Percentiles rank a stretch among this genome's conserved stretches.
Conservation (phyloP, 2,888 invertebrate genomes). For the Argyresthia albistria region DNA sequence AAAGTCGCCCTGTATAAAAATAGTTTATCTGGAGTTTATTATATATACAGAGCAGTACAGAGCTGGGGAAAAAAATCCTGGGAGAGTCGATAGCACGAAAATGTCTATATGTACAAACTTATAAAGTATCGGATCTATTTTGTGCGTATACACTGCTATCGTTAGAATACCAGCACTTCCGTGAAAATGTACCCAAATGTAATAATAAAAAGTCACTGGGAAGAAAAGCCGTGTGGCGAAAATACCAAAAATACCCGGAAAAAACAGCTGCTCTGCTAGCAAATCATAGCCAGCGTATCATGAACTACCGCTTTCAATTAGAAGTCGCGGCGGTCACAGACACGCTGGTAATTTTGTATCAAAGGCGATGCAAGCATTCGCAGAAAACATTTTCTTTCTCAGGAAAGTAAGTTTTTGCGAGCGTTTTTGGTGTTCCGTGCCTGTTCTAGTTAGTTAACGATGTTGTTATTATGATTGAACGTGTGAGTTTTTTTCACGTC, state of each 20-base stretch:
- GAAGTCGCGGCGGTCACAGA: constrained; percentile 16
- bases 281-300: constrained; percentile 29
- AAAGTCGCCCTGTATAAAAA: too few relatives aligned
- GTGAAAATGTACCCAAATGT: constrained; percentile 8
- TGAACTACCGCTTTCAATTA: constrained; percentile 14
- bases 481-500: not conserved
- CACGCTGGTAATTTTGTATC: constrained; percentile 20
- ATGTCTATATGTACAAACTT: too few relatives aligned
- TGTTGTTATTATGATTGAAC: constrained; percentile 11
- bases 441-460: constrained; percentile 5
- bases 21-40: too few relatives aligned
- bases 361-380: constrained; percentile 25
- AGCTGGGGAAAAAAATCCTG: constrained; percentile 12
- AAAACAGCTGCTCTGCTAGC: constrained; percentile 29
- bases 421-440: constrained; percentile 8
- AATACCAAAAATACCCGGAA: constrained; percentile 34
- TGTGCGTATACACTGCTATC: constrained; percentile 14
- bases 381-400: constrained; percentile 31
- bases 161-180: not conserved
- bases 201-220: constrained; percentile 25
- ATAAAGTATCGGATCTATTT: constrained; percentile 53
- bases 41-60: constrained; percentile 16
- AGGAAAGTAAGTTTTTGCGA: constrained; percentile 18
- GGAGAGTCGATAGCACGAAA: constrained; percentile 21
- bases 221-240: constrained; percentile 16